phyloP scores from a whole-genome alignment of 2,797 vertebrate genomes.

The Notolepis coatsorum region DNA sequence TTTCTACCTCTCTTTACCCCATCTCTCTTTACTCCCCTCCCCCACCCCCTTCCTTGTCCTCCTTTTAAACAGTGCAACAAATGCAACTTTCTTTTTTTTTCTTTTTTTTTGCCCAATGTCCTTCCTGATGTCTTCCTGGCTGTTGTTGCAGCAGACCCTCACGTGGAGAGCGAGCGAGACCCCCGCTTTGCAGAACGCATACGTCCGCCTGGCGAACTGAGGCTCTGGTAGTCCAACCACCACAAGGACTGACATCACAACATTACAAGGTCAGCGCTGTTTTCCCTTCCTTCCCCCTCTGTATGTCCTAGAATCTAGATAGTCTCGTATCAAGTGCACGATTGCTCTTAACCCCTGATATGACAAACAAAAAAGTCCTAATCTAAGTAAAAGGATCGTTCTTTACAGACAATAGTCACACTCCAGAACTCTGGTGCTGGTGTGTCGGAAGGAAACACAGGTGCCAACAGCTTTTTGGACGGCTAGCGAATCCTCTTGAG shows the following conservation, averaged over 20 bases:
- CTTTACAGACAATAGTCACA: too few species aligned
- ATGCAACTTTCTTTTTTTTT: constrained; percentile 51
- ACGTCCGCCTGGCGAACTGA: constrained; percentile 2
- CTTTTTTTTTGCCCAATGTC: constrained; percentile 43
- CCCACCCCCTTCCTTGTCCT: constrained; percentile 33
- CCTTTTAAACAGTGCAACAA: constrained; percentile 51
- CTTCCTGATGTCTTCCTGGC: constrained; percentile 47
- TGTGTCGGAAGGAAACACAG: too few species aligned
- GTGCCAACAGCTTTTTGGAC: too few species aligned
- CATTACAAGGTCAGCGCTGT: constrained; percentile 68
- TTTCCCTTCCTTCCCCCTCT: constrained; percentile 3
- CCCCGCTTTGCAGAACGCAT: constrained; percentile 18
- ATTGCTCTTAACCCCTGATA: too few species aligned
- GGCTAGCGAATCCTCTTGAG: too few species aligned
- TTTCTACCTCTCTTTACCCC: constrained; percentile 54
- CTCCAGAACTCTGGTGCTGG: too few species aligned
- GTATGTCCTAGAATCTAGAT: too few species aligned
- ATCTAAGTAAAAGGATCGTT: too few species aligned
- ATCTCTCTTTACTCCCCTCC: constrained; percentile 51
- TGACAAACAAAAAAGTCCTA: too few species aligned
- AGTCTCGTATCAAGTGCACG: too few species aligned
- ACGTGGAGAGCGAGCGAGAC: constrained; percentile 28
- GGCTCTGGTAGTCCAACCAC: neutral
- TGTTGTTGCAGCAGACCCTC: constrained; percentile 30
- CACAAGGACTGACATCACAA: constrained; percentile 39